Base-by-base conservation (phyloP, 2,113 vertebrate genomes). In the Ranitomeya variabilis region DNA sequence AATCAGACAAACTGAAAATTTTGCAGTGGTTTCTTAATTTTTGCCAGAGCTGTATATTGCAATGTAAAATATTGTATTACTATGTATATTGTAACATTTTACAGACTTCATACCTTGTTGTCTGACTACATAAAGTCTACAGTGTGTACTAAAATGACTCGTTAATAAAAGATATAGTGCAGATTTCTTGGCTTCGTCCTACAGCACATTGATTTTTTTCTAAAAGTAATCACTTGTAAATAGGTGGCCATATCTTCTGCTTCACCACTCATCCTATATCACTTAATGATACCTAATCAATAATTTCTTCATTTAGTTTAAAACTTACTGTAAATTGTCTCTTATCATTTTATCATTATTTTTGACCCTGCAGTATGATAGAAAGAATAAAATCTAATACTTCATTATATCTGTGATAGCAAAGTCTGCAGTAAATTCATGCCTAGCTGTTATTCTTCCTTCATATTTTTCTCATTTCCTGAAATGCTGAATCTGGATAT, bases 401-500 rank as follows among this genome's bases (percentile, higher is more conserved):
- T n/a, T 57, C n/a, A 57, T 69, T 79, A n/a, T 66, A 80, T 31
- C 52, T 55, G 73, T 54, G 14, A 12, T 8, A 13, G 45, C 45
- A 69, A 69, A 80, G 4, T 67, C 62, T 45, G n/a, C 21, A 54
- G 55, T 80, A 13, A 79, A 67, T 80, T 69, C 57, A 76, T 76
- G 21, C 21, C 57, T 60, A 1, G 9, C 55, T 83, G 19, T 77
- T 83, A 54, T 60, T 52, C 62, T 52, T 19, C 52, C 45, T 66
- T 80, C 31, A 31, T 66, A 71, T 78, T 89, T 89, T 84, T 78
- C 80, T 84, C 51, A 55, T 84, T 89, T 78, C 60, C 60, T 57
- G 83, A 89, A 89, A 64, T 84, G 87, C 87, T 89, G 87, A 84
- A 55, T 79, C 60, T 74, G 26, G 15, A 77, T 83, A 7, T 80